Conservation (phyloP, 2,797 vertebrate genomes). For the Lacerta agilis region DNA sequence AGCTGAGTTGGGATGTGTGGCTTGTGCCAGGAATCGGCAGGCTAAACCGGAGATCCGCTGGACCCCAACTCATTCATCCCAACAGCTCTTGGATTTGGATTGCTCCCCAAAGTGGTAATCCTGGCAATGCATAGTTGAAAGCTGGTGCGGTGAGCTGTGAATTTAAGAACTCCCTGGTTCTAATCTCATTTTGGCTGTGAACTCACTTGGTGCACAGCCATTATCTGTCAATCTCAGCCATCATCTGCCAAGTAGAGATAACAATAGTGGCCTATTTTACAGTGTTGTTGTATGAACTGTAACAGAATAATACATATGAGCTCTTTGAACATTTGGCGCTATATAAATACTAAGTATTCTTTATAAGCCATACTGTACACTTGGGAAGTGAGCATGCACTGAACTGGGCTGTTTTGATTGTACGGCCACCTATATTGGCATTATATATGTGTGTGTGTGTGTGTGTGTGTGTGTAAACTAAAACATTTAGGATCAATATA, state of each 20-base stretch:
- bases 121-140: neutral
- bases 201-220: neutral
- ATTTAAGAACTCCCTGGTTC: neutral
- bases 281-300: neutral
- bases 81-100: too few relatives aligned
- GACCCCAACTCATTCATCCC: too few relatives aligned
- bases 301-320: too few relatives aligned
- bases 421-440: neutral
- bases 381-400: neutral
- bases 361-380: neutral
- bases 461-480: neutral
- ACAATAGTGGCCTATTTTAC: neutral
- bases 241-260: neutral
- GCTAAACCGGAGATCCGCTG: too few relatives aligned
- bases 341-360: neutral
- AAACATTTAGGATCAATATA: neutral
- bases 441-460: too few relatives aligned
- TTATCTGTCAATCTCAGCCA: neutral
- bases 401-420: neutral
- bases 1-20: too few relatives aligned
- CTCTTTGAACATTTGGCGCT: neutral
- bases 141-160: neutral
- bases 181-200: neutral
- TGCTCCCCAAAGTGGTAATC: neutral
- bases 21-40: too few relatives aligned